Evolutionary conservation across 2,888 invertebrate species (phyloP).

Genomic region (Caenorhabditis virilis): DNA sequence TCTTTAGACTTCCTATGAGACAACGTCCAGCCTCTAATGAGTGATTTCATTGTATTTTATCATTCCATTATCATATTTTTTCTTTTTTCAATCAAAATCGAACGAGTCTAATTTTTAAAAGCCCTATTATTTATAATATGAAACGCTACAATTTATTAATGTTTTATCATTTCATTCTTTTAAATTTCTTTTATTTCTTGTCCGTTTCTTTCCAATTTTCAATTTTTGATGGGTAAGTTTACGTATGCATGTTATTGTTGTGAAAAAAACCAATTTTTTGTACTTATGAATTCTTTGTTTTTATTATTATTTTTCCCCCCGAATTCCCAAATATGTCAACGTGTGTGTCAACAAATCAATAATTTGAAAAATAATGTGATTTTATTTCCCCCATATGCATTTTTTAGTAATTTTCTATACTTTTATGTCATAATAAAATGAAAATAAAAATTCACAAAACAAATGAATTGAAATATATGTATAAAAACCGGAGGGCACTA

Average conservation of each 20-base stretch:
- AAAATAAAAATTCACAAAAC: neutral
- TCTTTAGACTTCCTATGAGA: constrained; percentile 19
- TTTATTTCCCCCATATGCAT: neutral
- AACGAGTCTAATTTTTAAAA: neutral
- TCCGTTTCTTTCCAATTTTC: too few relatives aligned
- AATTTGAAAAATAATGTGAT: too few relatives aligned
- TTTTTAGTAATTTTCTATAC: neutral
- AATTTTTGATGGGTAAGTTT: too few relatives aligned
- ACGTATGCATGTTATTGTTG: neutral
- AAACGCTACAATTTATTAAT: neutral
- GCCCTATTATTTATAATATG: neutral
- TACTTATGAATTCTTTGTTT: neutral
- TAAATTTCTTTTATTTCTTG: too few relatives aligned
- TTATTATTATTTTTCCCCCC: neutral
- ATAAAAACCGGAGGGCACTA: too few relatives aligned
- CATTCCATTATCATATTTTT: neutral
- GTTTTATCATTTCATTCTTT: neutral
- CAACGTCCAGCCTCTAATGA: constrained; percentile 3
- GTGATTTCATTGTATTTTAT: neutral
- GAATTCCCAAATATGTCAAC: too few relatives aligned
- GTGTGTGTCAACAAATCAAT: too few relatives aligned
- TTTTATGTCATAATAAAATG: neutral
- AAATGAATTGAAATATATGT: too few relatives aligned
- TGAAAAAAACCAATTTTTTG: neutral
- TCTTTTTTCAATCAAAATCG: neutral